Evolutionary conservation across 1,140 invertebrate genomes (phyloP).

Genomic region (Venturia canescens): DNA sequence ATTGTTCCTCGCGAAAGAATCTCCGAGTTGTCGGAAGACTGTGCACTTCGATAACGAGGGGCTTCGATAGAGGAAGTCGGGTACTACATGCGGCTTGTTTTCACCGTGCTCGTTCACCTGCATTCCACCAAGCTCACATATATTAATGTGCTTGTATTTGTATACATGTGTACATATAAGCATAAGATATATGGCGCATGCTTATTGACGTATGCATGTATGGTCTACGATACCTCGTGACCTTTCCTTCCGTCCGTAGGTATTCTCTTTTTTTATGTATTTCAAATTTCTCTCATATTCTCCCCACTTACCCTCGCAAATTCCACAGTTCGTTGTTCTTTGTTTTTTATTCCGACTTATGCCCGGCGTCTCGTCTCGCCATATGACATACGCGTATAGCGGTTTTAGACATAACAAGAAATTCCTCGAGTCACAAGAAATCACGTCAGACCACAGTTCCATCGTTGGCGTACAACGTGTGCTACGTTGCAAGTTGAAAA

Average conservation of each 20-base stretch:
- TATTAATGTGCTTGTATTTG: neutral
- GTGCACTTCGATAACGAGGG: neutral
- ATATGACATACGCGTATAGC: neutral
- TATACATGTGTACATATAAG: neutral
- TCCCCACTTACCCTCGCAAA: no score
- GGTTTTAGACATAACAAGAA: conserved; percentile 45
- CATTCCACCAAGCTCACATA: neutral
- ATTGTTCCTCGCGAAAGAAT: neutral
- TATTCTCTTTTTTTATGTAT: no score
- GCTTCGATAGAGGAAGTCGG: neutral
- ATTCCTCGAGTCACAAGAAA: no score
- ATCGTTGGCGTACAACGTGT: no score
- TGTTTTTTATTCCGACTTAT: neutral
- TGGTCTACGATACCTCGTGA: no score
- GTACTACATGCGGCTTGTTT: neutral
- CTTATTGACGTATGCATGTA: no score
- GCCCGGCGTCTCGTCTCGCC: neutral
- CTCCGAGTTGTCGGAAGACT: neutral
- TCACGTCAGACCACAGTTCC: no score
- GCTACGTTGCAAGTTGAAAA: no score
- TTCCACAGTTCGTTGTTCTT: conserved; percentile 17
- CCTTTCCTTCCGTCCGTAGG: no score
- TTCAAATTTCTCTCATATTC: no score
- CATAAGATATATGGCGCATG: neutral
- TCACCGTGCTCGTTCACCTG: neutral